Percentiles rank a stretch among this genome's conserved stretches.
Evolutionary conservation across 2,113 vertebrate genomes (phyloP).

Genomic region (Urocolius indicus): DNA sequence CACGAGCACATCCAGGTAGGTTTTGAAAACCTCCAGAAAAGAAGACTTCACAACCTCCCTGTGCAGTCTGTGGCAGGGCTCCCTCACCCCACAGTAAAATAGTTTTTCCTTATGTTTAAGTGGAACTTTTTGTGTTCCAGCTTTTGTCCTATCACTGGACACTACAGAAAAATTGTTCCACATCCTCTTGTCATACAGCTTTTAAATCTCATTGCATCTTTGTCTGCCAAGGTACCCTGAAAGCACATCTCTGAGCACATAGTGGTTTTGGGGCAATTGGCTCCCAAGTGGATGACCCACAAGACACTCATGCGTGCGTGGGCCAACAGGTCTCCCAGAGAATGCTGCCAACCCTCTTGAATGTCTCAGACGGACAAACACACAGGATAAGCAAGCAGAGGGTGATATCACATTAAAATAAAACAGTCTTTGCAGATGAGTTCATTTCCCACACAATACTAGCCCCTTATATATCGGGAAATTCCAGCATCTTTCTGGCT

Average conservation of each 20-base stretch:
- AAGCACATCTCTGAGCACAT: accelerated
- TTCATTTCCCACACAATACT: neutral
- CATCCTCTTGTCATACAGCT: no score
- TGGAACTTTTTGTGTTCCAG: no score
- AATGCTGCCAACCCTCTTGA: neutral
- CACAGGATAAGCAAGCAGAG: neutral
- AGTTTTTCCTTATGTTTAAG: no score
- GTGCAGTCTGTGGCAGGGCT: no score
- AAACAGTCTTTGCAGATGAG: neutral
- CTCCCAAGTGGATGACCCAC: neutral
- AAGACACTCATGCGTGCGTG: accelerated
- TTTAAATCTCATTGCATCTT: neutral
- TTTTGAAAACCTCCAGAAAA: no score
- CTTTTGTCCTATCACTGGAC: no score
- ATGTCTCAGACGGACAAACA: neutral
- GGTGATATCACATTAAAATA: neutral
- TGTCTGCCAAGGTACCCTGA: neutral
- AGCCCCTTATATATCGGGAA: neutral
- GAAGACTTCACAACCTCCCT: no score
- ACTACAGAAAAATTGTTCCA: no score
- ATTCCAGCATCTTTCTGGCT: neutral
- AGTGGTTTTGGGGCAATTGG: neutral
- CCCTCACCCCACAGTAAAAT: no score
- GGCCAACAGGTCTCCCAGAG: neutral
- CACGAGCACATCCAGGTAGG: no score